Evolutionary conservation across 2,113 vertebrate species (phyloP).

Genomic region (Pygathrix nemaeus): DNA sequence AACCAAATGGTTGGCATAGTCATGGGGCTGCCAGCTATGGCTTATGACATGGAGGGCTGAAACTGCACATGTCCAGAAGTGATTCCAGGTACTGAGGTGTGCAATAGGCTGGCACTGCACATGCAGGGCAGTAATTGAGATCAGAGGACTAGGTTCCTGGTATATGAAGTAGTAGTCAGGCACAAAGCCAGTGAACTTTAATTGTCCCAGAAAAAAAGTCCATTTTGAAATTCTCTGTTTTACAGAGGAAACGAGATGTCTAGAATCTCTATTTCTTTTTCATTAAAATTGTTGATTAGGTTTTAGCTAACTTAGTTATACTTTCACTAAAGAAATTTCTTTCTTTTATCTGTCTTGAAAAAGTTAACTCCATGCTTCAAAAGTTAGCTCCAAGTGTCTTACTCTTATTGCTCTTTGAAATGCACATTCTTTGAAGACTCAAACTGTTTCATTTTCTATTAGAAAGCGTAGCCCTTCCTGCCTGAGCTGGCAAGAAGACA

Average conservation of each 20-base stretch:
- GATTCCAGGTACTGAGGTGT: neutral
- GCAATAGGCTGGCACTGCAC: accelerated
- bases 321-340: neutral
- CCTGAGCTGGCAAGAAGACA: neutral
- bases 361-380: neutral
- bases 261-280: neutral
- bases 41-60: neutral
- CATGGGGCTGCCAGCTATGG: no score
- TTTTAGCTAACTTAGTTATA: neutral
- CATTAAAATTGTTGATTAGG: neutral
- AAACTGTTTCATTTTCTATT: neutral
- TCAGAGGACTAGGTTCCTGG: neutral
- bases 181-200: neutral
- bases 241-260: neutral
- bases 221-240: neutral
- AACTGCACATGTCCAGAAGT: neutral
- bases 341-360: neutral
- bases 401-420: neutral
- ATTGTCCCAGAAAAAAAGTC: neutral
- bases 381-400: neutral
- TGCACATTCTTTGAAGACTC: neutral
- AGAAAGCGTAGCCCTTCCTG: no score
- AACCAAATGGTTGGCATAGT: neutral
- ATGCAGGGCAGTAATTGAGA: neutral
- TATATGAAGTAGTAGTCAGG: neutral